phyloP scores from a whole-genome alignment of 2,797 vertebrate species.

The Karalla daura region DNA sequence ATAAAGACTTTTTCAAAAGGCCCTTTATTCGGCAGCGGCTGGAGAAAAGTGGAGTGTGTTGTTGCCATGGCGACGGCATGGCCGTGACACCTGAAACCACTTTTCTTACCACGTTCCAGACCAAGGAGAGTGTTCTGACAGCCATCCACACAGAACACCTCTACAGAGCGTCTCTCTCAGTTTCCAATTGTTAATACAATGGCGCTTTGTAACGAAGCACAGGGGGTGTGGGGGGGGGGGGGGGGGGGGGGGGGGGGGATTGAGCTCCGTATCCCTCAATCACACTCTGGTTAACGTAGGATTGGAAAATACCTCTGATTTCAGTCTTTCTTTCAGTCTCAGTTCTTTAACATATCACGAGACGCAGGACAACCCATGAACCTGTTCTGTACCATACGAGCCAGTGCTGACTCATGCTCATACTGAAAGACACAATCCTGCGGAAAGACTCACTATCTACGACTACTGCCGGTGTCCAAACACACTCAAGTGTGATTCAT shows the following conservation, averaged over 20 bases:
- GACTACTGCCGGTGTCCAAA: too few species aligned
- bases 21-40: constrained; percentile 73
- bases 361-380: constrained; percentile 26
- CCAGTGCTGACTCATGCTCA: not conserved
- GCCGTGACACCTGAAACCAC: constrained; percentile 81
- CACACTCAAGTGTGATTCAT: too few species aligned
- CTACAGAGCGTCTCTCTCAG: constrained; percentile 65
- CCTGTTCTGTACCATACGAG: too few species aligned
- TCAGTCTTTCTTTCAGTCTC: constrained; percentile 32
- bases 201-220: constrained; percentile 62
- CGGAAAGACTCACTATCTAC: too few species aligned
- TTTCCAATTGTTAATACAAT: constrained; percentile 70
- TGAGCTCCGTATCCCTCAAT: constrained; percentile 35
- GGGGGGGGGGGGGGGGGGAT: constrained; percentile 31
- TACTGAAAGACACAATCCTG: too few species aligned
- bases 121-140: constrained; percentile 66
- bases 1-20: constrained; percentile 81
- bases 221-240: too few species aligned
- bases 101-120: constrained; percentile 73
- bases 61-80: constrained; percentile 78
- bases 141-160: constrained; percentile 73
- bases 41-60: constrained; percentile 77
- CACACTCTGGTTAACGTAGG: constrained; percentile 35
- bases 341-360: constrained; percentile 25
- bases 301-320: constrained; percentile 38